Conservation (phyloP, 1,140 invertebrate species). For the Drosophila bipectinata region DNA sequence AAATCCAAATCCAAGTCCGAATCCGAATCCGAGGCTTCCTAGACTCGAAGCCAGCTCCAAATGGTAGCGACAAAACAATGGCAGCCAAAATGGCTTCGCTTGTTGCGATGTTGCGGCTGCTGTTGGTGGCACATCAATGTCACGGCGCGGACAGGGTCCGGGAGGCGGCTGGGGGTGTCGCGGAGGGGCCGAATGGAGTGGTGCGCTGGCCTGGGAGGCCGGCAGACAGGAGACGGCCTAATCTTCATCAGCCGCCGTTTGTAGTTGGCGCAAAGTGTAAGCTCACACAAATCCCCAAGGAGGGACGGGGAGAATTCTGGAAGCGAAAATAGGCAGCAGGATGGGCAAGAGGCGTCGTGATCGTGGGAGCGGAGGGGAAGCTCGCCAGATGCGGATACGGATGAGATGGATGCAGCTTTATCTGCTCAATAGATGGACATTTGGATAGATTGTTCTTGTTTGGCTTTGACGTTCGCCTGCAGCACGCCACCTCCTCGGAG, state of each 20-base stretch:
- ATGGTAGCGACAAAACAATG: slow-evolving; percentile 61
- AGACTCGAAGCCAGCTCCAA: slow-evolving; percentile 39
- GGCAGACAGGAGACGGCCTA: slow-evolving; percentile 55
- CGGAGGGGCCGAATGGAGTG: slow-evolving; percentile 3
- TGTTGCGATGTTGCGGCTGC: slow-evolving; percentile 46
- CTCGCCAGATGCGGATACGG: slow-evolving; percentile 15
- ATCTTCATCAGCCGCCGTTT: slow-evolving; percentile 82
- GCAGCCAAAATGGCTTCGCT: slow-evolving; percentile 57
- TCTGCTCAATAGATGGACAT: slow-evolving; percentile 82
- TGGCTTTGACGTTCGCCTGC: slow-evolving; percentile 69
- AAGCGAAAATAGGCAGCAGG: slow-evolving; percentile 23
- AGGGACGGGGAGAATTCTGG: neutral
- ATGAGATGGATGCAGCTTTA: slow-evolving; percentile 70
- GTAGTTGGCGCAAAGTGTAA: slow-evolving; percentile 80
- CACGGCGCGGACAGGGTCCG: slow-evolving; percentile 46
- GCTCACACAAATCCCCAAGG: slow-evolving; percentile 76
- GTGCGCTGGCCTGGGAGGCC: slow-evolving; percentile 4
- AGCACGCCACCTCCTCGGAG: slow-evolving; percentile 18
- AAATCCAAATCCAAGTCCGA: slow-evolving; percentile 26
- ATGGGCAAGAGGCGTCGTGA: slow-evolving; percentile 3
- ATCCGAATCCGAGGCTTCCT: slow-evolving; percentile 23
- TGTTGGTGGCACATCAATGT: slow-evolving; percentile 73
- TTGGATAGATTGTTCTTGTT: slow-evolving; percentile 83
- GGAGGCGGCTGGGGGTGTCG: neutral
- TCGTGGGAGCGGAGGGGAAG: neutral